Percentiles rank a stretch among this genome's conserved stretches.
Evolutionary conservation across 1,140 invertebrate species (phyloP).

Genomic region (Drosophila yakuba): DNA sequence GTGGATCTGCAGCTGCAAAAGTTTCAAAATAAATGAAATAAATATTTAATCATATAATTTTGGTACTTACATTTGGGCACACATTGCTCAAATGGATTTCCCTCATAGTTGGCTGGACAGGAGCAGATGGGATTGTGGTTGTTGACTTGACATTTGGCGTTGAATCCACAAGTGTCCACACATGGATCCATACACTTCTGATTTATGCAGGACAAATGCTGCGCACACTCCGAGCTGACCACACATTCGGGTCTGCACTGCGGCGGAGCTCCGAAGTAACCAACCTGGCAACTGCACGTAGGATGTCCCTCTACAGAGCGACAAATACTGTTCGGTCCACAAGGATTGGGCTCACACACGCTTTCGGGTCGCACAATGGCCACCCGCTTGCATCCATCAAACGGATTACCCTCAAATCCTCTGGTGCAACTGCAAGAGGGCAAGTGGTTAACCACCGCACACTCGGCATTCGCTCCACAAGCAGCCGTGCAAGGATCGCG

Average conservation of each 20-base stretch:
- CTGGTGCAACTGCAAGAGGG: slow-evolving; percentile 91
- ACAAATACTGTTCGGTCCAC: slow-evolving; percentile 92
- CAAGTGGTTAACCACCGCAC: slow-evolving; percentile 92
- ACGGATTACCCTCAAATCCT: slow-evolving; percentile 92
- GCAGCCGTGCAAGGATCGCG: slow-evolving; percentile 93
- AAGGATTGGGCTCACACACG: slow-evolving; percentile 92
- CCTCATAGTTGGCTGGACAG: slow-evolving; percentile 89
- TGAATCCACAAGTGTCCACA: slow-evolving; percentile 90
- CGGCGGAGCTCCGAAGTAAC: slow-evolving; percentile 91
- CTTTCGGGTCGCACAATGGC: slow-evolving; percentile 86
- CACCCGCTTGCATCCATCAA: slow-evolving; percentile 89
- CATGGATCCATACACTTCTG: slow-evolving; percentile 94
- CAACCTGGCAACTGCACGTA: slow-evolving; percentile 91
- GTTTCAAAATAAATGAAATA: background rate
- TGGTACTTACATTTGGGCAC: slow-evolving; percentile 88
- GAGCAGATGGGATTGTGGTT: slow-evolving; percentile 94
- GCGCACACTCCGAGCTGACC: slow-evolving; percentile 91
- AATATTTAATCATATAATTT: background rate
- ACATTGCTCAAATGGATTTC: slow-evolving; percentile 94
- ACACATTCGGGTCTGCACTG: slow-evolving; percentile 92
- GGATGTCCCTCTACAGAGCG: slow-evolving; percentile 89
- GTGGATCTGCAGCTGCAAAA: slow-evolving; percentile 68
- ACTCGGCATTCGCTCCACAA: slow-evolving; percentile 92
- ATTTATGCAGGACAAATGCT: slow-evolving; percentile 90
- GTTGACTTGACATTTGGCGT: slow-evolving; percentile 91